These are phyloP conservation scores for Chrysemys picta DNA, from an alignment of 2,113 vertebrate species.

Conservation along the genomic window DNA sequence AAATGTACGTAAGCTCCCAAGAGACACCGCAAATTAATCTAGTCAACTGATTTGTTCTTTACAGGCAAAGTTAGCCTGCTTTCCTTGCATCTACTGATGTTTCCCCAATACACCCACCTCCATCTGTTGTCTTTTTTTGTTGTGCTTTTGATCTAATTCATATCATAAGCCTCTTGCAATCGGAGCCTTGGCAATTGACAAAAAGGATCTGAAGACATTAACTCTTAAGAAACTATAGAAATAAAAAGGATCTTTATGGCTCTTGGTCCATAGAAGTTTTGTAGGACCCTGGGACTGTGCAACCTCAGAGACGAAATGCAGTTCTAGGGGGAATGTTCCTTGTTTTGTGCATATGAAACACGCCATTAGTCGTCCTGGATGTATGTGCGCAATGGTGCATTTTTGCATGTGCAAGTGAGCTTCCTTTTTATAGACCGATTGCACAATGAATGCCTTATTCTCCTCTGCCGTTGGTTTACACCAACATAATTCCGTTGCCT, in stretches of 20 bases:
- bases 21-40: neutral
- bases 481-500: accelerated
- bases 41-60: neutral
- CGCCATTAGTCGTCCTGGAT: neutral
- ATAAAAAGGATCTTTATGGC: neutral
- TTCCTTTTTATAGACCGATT: neutral
- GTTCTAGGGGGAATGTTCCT: neutral
- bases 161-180: neutral
- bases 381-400: accelerated
- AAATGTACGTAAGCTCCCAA: neutral
- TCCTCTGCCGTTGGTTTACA: accelerated
- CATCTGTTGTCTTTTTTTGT: neutral
- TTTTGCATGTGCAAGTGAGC: accelerated
- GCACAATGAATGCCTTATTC: accelerated
- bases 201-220: neutral
- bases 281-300: neutral
- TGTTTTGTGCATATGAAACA: neutral
- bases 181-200: neutral
- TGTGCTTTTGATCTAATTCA: neutral
- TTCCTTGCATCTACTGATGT: neutral
- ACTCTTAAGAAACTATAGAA: neutral
- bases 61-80: neutral
- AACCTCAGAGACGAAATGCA: neutral
- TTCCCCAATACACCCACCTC: neutral
- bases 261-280: neutral